phyloP scores from a whole-genome alignment of 2,888 invertebrate species.

The Lithophane ornitopus region DNA sequence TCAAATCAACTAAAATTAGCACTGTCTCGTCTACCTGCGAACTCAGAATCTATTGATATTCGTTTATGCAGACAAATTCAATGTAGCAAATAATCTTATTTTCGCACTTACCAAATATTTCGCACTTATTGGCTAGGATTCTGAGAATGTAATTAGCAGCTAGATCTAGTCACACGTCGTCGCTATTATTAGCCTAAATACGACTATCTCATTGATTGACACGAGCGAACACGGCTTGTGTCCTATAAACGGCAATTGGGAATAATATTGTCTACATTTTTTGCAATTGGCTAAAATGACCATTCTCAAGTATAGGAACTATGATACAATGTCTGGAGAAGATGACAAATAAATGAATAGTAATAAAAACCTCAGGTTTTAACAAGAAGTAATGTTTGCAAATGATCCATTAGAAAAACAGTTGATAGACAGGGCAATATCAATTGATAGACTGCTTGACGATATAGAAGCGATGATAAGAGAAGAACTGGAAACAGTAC shows the following conservation, averaged over 20 bases:
- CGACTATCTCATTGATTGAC: conserved; percentile 42
- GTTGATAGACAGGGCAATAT: not conserved
- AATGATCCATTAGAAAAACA: not conserved
- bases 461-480: not conserved
- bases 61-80: not conserved
- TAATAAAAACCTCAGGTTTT: not conserved
- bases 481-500: not conserved
- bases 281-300: conserved; percentile 16
- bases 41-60: not conserved
- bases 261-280: conserved; percentile 20
- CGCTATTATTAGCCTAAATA: conserved; percentile 42
- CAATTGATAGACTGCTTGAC: not conserved
- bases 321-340: not conserved
- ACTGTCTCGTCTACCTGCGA: not conserved
- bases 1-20: not conserved
- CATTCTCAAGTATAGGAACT: too few species aligned
- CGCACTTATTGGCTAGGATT: conserved; percentile 38
- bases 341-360: not conserved
- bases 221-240: conserved; percentile 42
- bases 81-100: not conserved
- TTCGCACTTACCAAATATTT: conserved; percentile 51
- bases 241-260: conserved; percentile 38
- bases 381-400: not conserved
- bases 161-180: conserved; percentile 23
- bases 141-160: conserved; percentile 44